Conservation (phyloP, 1,140 invertebrate genomes). For the Bursaphelenchus mucronatus region DNA sequence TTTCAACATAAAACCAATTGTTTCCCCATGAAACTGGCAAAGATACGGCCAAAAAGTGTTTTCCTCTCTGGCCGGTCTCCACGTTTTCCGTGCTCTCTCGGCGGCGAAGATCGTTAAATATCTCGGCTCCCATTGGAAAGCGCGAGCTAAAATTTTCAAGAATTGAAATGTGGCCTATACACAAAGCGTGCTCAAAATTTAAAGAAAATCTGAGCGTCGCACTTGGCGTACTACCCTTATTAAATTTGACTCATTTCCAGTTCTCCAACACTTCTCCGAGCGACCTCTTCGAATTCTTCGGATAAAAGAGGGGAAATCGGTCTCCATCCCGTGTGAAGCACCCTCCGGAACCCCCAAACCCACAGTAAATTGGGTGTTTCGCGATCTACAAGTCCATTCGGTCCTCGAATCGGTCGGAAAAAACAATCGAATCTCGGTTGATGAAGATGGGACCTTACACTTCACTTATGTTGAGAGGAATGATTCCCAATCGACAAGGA, state of each 20-base stretch:
- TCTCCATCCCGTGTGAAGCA: slow-evolving; percentile 78
- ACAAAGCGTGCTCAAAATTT: too few species aligned
- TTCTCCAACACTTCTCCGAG: slow-evolving; percentile 38
- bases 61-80: too few species aligned
- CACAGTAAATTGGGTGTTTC: slow-evolving; percentile 78
- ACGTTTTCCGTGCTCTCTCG: too few species aligned
- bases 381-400: slow-evolving; percentile 31
- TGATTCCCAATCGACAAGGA: slow-evolving; percentile 37
- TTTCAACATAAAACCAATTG: not conserved
- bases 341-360: slow-evolving; percentile 90
- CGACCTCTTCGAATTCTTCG: slow-evolving; percentile 13
- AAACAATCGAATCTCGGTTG: slow-evolving; percentile 41
- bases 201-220: too few species aligned
- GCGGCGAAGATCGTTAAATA: too few species aligned
- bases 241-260: slow-evolving; percentile 19
- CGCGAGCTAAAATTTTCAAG: too few species aligned
- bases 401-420: slow-evolving; percentile 41
- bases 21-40: not conserved
- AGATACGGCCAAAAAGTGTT: too few species aligned
- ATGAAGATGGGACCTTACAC: slow-evolving; percentile 39
- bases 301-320: slow-evolving; percentile 79
- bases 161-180: too few species aligned
- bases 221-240: too few species aligned
- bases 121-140: too few species aligned
- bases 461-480: slow-evolving; percentile 36